phyloP scores from a whole-genome alignment of 2,797 vertebrate species.

The Poecilia velifera region DNA sequence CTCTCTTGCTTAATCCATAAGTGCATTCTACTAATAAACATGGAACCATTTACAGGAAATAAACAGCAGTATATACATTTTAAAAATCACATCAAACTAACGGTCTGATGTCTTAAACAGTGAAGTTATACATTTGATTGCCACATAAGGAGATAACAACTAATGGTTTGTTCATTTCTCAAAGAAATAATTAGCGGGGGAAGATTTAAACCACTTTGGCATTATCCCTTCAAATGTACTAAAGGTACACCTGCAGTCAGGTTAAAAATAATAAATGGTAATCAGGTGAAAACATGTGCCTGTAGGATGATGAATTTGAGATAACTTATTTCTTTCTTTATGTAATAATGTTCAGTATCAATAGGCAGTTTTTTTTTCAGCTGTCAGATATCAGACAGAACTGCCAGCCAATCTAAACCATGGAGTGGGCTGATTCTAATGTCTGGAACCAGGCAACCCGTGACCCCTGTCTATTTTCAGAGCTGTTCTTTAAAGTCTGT shows the following conservation, averaged over 20 bases:
- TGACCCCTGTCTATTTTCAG: neutral
- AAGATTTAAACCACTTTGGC: neutral
- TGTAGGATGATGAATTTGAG: neutral
- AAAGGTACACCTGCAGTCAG: neutral
- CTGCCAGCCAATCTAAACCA: neutral
- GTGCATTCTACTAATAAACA: neutral
- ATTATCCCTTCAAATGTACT: neutral
- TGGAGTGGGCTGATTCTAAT: constrained; percentile 3
- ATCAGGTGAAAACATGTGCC: neutral
- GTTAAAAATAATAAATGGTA: neutral
- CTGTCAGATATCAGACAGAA: constrained; percentile 3
- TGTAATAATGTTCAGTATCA: neutral
- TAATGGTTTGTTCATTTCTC: neutral
- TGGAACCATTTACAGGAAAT: neutral
- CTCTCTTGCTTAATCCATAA: neutral
- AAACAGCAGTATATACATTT: neutral
- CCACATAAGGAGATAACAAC: neutral
- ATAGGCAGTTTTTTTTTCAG: neutral
- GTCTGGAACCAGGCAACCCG: neutral
- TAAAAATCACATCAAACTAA: too few species aligned
- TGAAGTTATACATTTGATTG: neutral
- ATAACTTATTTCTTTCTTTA: neutral
- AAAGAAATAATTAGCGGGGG: neutral
- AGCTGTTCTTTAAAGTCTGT: neutral
- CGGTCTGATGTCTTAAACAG: neutral